phyloP scores from a whole-genome alignment of 2,888 invertebrate species.

The Eupelmus urozonus region DNA sequence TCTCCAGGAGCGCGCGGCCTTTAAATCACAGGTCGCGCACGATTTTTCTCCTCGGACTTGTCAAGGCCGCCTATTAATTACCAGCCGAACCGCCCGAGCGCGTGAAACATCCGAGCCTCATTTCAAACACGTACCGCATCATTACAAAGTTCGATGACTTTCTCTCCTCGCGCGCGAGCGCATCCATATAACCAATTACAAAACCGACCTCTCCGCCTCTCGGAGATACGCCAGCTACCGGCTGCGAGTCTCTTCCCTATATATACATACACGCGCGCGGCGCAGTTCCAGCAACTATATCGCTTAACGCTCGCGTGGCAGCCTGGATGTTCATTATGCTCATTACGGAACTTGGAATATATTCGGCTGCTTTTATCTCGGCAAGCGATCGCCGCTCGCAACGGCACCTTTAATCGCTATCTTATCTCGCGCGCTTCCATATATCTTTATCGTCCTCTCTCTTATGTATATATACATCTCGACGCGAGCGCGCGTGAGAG shows the following conservation, averaged over 20 bases:
- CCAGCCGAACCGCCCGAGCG: too few species aligned
- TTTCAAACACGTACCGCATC: neutral
- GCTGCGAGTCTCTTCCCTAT: too few species aligned
- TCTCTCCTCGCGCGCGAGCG: neutral
- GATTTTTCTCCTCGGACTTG: too few species aligned
- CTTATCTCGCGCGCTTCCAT: slow-evolving; percentile 21
- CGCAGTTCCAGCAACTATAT: neutral
- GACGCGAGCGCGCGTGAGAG: too few species aligned
- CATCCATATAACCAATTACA: slow-evolving; percentile 32
- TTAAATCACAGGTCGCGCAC: too few species aligned
- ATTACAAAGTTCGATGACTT: slow-evolving; percentile 22
- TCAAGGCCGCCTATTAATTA: too few species aligned
- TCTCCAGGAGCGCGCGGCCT: too few species aligned
- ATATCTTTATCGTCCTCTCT: neutral
- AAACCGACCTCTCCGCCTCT: neutral
- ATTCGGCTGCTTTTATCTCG: slow-evolving; percentile 36
- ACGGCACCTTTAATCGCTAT: slow-evolving; percentile 25
- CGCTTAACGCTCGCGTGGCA: neutral
- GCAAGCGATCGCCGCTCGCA: neutral
- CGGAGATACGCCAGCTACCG: too few species aligned
- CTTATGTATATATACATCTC: too few species aligned
- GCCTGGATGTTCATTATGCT: slow-evolving; percentile 35
- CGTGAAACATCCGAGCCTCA: neutral
- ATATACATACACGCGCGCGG: neutral
- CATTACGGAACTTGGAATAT: slow-evolving; percentile 35